phyloP scores from a whole-genome alignment of 2,888 invertebrate genomes.

The Keiferia lycopersicella region DNA sequence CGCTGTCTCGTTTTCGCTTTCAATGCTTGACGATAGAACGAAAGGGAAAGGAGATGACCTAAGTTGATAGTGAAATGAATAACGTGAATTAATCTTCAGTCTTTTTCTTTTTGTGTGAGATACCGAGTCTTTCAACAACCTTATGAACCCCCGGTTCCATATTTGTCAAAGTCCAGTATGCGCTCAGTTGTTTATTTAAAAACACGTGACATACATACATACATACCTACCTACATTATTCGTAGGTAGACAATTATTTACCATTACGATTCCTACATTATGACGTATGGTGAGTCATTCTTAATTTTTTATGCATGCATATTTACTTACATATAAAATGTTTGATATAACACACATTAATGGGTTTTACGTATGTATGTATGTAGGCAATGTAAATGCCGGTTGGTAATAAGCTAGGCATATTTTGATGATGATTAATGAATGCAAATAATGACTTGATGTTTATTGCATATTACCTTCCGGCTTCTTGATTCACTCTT shows the following conservation, averaged over 20 bases:
- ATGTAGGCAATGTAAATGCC: not conserved
- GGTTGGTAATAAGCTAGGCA: conserved; percentile 8
- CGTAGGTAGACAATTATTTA: too few species aligned
- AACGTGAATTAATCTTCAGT: not conserved
- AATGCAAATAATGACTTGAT: not conserved
- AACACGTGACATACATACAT: too few species aligned
- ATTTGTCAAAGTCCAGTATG: too few species aligned
- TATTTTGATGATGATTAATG: conserved; percentile 17
- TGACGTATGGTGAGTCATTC: too few species aligned
- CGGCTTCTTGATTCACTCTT: conserved; percentile 4
- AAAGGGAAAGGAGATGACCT: too few species aligned
- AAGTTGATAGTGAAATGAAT: not conserved
- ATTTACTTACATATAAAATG: too few species aligned
- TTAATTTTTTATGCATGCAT: not conserved
- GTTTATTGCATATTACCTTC: conserved; percentile 3
- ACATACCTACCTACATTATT: too few species aligned
- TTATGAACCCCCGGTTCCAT: too few species aligned
- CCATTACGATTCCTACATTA: too few species aligned
- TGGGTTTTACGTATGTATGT: not conserved
- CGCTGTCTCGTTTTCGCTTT: conserved; percentile 27
- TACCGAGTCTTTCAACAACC: too few species aligned
- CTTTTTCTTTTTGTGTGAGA: too few species aligned
- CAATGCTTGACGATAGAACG: not conserved
- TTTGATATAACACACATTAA: not conserved
- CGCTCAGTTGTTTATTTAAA: too few species aligned